These are phyloP conservation scores for Ceyx margarethae DNA, from an alignment of 2,113 vertebrate species.

Conservation along the genomic window DNA sequence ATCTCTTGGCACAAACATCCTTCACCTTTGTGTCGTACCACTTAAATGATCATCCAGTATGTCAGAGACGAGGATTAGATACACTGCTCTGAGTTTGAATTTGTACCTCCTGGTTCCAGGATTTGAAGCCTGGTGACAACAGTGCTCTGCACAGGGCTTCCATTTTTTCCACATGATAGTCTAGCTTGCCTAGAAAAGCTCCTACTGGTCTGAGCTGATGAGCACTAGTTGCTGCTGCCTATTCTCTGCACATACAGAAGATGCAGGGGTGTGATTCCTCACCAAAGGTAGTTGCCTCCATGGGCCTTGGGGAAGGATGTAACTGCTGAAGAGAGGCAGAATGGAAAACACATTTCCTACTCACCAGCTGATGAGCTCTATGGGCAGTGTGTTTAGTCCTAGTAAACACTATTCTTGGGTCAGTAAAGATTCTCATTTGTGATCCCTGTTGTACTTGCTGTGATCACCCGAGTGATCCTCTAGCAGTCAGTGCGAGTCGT, in stretches of 20 bases:
- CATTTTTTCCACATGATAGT: neutral
- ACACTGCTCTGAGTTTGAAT: neutral
- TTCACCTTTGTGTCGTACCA: neutral
- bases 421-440: neutral
- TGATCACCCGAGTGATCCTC: neutral
- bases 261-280: neutral
- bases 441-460: neutral
- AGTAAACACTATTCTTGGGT: neutral
- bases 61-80: neutral
- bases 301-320: neutral
- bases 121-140: neutral
- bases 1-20: neutral
- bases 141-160: neutral
- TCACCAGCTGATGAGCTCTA: neutral
- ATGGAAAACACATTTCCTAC: neutral
- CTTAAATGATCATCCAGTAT: neutral
- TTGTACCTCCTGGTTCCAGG: neutral
- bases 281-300: neutral
- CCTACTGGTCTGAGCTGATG: neutral
- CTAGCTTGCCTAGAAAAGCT: neutral
- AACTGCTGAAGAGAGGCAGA: neutral
- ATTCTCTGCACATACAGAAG: accelerated
- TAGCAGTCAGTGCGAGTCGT: neutral
- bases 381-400: neutral
- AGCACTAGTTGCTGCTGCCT: neutral